Base-by-base conservation (phyloP, 2,113 vertebrate species). In the Eptesicus fuscus region DNA sequence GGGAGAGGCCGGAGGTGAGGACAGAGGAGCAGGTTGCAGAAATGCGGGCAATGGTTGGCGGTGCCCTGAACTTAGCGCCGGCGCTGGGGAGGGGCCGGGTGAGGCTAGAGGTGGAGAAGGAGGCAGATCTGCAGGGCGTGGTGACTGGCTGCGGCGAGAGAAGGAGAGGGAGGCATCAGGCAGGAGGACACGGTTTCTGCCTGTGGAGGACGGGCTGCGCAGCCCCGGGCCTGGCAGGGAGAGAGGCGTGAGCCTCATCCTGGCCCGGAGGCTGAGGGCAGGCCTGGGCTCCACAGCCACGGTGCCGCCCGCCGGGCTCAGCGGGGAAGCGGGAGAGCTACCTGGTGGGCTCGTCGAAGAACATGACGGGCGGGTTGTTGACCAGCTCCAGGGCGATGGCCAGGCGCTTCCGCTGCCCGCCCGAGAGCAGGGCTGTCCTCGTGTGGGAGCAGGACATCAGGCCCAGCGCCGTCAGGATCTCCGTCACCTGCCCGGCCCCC, bases 271-370 rank as follows among this genome's bases (percentile, higher is more conserved):
- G 53, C 77, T 83, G 16, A 49, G 63, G 10, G 30, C 9, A 4
- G 18, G 49, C 84, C 63, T 82, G 42, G 89, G 35, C 90, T 84
- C 91, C 35, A 67, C 30, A 71, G 77, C 1, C 37, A 22, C 35
- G 80, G 56, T 3, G 7, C 30, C n/a, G 71, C 35, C 51, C 86
- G 47, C 51, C 61, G 28, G 17, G 44, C 25, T 76, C n/a, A n/a
- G 47, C 1, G 18, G 32, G 18, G 5, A 5, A 7, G 3, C 7
- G 59, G 76, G 23, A 70, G 91, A 88, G 93, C 93, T 98, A 99
- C 99, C 99, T 99, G 18, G 99, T 99, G 95, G 99, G 99, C 97
- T 99, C 99, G 25, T 99, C 99, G 40, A 99, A 99, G 98, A 99
- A 99, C 99, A 99, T 99, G 98, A 99, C 99, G 0, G 99, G 99